Conservation (phyloP, 2,113 vertebrate species). For the Perognathus longimembris region DNA sequence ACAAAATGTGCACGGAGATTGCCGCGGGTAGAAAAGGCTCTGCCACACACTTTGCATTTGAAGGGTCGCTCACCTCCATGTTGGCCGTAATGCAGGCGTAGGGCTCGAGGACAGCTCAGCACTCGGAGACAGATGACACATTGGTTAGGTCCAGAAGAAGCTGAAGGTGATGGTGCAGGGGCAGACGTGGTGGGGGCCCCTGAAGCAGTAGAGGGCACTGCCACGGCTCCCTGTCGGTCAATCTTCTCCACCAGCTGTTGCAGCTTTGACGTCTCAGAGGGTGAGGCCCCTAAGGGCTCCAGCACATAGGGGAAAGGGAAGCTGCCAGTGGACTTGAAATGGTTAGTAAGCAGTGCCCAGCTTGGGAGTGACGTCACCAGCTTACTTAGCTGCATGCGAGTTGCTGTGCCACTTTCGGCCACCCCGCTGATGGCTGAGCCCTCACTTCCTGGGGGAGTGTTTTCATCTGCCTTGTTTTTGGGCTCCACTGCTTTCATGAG, state of each 20-base stretch:
- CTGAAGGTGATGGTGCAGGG: conserved; percentile 72
- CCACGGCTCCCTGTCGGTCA: conserved; percentile 90
- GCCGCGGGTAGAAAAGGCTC: conserved; percentile 94
- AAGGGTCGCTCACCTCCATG: conserved; percentile 94
- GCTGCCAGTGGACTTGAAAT: conserved; percentile 85
- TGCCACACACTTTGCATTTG: conserved; percentile 94
- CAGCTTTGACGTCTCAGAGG: conserved; percentile 94
- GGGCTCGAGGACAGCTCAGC: conserved; percentile 93
- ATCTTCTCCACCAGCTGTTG: conserved; percentile 95
- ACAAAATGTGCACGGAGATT: conserved; percentile 94
- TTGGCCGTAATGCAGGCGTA: conserved; percentile 94
- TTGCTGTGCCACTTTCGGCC: conserved; percentile 63
- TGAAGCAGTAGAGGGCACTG: conserved; percentile 75
- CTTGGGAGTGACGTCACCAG: conserved; percentile 88
- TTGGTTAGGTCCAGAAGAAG: conserved; percentile 88
- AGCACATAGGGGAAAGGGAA: conserved; percentile 92
- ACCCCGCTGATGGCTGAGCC: conserved; percentile 72
- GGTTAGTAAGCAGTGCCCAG: conserved; percentile 90
- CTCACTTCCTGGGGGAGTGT: conserved; percentile 82
- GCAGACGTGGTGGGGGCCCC: conserved; percentile 82
- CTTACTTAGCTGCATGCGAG: conserved; percentile 85
- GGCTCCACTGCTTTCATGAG: conserved; percentile 85
- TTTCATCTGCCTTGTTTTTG: conserved; percentile 84
- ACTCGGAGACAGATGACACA: conserved; percentile 93
- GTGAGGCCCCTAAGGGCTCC: conserved; percentile 88